phyloP scores from a whole-genome alignment of 2,113 vertebrate genomes.

The Phylloscopus trochilus region DNA sequence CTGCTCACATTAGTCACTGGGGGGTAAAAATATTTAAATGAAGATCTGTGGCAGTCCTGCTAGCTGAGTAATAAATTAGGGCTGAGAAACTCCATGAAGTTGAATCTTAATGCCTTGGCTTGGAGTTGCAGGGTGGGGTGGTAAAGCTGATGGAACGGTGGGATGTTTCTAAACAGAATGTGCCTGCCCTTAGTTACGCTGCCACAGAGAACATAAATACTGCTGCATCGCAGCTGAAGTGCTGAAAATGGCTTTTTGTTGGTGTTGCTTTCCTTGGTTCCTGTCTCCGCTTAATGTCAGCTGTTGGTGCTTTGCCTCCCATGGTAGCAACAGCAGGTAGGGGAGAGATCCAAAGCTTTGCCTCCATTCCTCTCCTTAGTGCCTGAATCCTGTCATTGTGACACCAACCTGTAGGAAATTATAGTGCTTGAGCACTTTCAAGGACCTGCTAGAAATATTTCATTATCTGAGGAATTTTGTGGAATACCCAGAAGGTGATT shows the following conservation, averaged over 20 bases:
- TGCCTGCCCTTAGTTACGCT: constrained; percentile 40
- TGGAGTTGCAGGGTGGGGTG: not conserved
- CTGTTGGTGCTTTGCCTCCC: not conserved
- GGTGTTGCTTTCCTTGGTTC: not conserved
- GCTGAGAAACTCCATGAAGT: not conserved
- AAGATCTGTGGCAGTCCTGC: not conserved
- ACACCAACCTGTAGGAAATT: not conserved
- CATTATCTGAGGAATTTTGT: constrained; percentile 51
- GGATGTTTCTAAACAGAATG: constrained; percentile 46
- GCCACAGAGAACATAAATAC: constrained; percentile 9
- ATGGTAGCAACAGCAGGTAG: not conserved
- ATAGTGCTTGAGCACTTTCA: not conserved
- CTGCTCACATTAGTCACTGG: not conserved
- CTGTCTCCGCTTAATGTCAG: not conserved
- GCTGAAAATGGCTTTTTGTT: constrained; percentile 27
- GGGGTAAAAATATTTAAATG: constrained; percentile 11
- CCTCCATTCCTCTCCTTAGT: not conserved
- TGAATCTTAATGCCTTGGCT: constrained; percentile 41
- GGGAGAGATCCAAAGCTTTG: not conserved
- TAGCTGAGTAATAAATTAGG: constrained; percentile 9
- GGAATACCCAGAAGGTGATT: constrained; percentile 20
- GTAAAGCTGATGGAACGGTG: not conserved
- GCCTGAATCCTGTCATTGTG: not conserved
- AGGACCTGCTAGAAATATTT: constrained; percentile 26
- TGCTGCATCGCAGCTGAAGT: not conserved